phyloP scores from a whole-genome alignment of 1,140 invertebrate genomes.

The Chymomyza costata region DNA sequence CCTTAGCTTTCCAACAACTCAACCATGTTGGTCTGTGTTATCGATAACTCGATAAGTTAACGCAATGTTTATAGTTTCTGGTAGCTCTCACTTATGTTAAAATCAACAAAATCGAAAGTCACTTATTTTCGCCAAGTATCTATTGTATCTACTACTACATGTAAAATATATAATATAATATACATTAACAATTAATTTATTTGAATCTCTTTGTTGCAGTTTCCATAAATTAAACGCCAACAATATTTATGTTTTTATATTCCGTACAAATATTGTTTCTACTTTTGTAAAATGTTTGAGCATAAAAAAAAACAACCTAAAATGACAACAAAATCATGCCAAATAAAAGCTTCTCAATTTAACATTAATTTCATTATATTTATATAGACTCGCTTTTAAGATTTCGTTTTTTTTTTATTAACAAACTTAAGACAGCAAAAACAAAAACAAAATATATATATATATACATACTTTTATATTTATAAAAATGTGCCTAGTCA shows the following conservation, averaged over 20 bases:
- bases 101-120: no score
- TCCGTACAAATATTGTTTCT: conserved; percentile 43
- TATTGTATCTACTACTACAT: no score
- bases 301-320: neutral
- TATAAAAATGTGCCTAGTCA: conserved; percentile 22
- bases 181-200: no score
- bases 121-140: no score
- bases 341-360: conserved; percentile 41
- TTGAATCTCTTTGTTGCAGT: conserved; percentile 32
- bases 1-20: no score
- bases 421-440: conserved; percentile 3
- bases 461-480: conserved; percentile 10
- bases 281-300: conserved; percentile 33
- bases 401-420: conserved; percentile 1
- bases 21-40: no score
- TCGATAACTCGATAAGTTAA: no score
- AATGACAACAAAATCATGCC: conserved; percentile 12
- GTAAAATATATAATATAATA: no score
- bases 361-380: conserved; percentile 4
- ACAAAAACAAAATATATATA: conserved; percentile 16
- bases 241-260: conserved; percentile 20
- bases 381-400: conserved; percentile 1
- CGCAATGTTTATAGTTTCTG: no score
- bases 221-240: conserved; percentile 46
- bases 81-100: no score